Evolutionary conservation across 2,888 invertebrate species (phyloP), one percentile per base, ranked within the genome.

Genomic region (Diadegma fenestrale): DNA sequence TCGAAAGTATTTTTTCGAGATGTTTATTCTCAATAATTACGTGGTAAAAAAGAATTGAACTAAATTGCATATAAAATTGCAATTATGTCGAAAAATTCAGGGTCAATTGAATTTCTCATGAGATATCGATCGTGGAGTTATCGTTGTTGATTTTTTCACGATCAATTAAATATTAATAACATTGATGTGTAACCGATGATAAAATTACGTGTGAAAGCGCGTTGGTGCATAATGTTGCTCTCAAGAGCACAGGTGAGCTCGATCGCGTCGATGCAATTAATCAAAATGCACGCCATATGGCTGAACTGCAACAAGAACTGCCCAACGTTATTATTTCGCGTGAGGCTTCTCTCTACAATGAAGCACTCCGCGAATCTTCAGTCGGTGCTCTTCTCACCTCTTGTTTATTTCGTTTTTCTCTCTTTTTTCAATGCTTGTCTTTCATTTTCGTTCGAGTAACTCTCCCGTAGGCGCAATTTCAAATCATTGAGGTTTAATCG

Each of bases 281-380:
- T 90, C 90, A 90, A 90, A 79, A 89, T 87, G 86, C 87, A 81
- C 88, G 91, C 91, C 90, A 90, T 90, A 90, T 90, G 91, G 91
- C 84, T 80, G 87, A 80, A 85, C 84, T 69, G 82, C 80, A 83
- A 88, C 87, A 69, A 89, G 81, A 72, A n/a, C 73, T 73, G 41
- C 64, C 45, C 79, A 64, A 73, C 66, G 82, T 86, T 83, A 77
- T 84, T 84, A 81, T 85, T 81, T 78, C 73, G 78, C 81, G 68
- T 45, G 73, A 81, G 48, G 45, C 68, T 7, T 41, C 72, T 81
- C 78, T 85, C 78, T 63, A 85, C 84, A 85, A 81, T 85, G 72
- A 78, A 81, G 63, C 77, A 76, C 84, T 66, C 66, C 58, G 78
- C 72, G 77, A 80, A 86, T 86, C 68, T 78, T 51, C 37, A 72